Evolutionary conservation across 2,888 invertebrate species (phyloP), one percentile per base, ranked within the genome.

Genomic region (Drosophila nr. medialis): DNA sequence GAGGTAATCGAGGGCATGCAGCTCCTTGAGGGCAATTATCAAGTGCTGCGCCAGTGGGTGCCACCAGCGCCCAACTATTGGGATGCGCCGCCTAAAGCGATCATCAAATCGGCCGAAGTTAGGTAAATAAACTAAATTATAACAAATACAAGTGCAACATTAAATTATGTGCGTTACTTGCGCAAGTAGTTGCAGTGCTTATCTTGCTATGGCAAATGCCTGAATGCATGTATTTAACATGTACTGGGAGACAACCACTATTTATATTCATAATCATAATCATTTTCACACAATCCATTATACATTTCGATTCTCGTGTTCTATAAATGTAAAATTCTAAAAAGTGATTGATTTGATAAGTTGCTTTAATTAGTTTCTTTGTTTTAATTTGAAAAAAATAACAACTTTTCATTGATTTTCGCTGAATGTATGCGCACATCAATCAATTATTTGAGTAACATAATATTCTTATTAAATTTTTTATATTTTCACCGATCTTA

Each of bases 11-110:
- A 93, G 82, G 91, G 92, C 80, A 93, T 93, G 93, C 91, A 92
- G 76, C 84, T 93, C 82, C 91, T 93, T 38, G 93, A 93, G 77
- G 93, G 93, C 81, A 93, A 93, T 85, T 93, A 93, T 80, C 93
- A 93, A 80, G 90, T 93, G 74, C 90, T 93, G 51, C 90, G 92
- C 54, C 92, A 92, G 80, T 93, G 93, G 93, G 93, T 93, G 69
- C 93, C 93, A 63, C 93, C 93, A 61, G 93, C 93, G 13, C 93
- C 93, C 38, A 91, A 92, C 78, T 93, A 92, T 86, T 93, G 93
- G 93, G 92, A 93, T 89, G 93, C 93, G 40, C 93, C 93, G 32
- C 93, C 93, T 51, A 93, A 93, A 75, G 93, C 92, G 72, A 89
- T 93, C 70, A 93, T 93, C 72, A 93, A 93, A 67, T 91, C 92